Conservation (phyloP, 1,140 invertebrate species). For the Drosophila rufa region DNA sequence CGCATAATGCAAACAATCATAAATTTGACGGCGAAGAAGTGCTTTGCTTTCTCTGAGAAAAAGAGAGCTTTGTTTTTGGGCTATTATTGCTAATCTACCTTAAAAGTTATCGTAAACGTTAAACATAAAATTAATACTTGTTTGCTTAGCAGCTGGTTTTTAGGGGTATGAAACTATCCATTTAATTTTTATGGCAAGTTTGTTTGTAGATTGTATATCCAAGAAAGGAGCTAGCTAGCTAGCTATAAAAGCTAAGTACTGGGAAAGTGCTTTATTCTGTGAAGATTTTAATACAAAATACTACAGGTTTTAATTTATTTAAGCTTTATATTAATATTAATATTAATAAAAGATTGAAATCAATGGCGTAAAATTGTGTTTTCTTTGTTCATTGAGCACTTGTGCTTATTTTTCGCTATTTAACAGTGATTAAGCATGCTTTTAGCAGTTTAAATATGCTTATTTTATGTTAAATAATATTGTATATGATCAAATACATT, state of each 20-base stretch:
- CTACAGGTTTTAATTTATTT: neutral
- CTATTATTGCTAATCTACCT: constrained; percentile 9
- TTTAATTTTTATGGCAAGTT: neutral
- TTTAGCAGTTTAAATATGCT: neutral
- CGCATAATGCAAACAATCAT: constrained; percentile 66
- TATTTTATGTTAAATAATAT: too few relatives aligned
- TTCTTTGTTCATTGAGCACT: too few relatives aligned
- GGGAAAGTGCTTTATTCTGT: neutral
- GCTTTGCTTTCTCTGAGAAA: neutral
- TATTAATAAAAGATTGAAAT: neutral
- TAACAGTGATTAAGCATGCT: neutral
- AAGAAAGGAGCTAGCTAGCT: neutral
- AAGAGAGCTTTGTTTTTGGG: constrained; percentile 5
- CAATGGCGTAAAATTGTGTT: too few relatives aligned
- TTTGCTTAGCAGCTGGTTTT: constrained; percentile 45
- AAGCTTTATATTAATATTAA: neutral
- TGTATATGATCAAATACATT: too few relatives aligned
- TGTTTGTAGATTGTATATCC: neutral
- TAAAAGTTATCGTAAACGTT: constrained; percentile 24
- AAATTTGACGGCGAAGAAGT: constrained; percentile 45
- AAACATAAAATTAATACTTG: constrained; percentile 61
- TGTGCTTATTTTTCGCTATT: too few relatives aligned
- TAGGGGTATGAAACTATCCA: neutral
- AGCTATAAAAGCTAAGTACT: too few relatives aligned
- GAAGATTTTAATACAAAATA: too few relatives aligned